Evolutionary conservation across 2,797 vertebrate genomes (phyloP).

Genomic region (Sternotherus odoratus): DNA sequence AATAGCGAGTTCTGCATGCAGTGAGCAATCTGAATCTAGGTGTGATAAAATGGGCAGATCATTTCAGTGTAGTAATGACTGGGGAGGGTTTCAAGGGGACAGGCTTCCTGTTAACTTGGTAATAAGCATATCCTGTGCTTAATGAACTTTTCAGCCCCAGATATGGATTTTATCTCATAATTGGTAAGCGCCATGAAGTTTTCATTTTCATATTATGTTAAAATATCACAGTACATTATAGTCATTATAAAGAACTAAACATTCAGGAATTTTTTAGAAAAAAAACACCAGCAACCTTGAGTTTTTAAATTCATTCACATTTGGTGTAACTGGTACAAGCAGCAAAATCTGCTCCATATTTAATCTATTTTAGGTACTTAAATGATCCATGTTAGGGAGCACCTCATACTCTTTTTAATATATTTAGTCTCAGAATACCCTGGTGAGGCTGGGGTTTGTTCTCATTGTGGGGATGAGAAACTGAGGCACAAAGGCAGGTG

Average conservation of each 20-base stretch:
- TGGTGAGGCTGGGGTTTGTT: not conserved
- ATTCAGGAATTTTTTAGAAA: not conserved
- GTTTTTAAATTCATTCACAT: not conserved
- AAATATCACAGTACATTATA: constrained; percentile 9
- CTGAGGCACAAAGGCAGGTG: not conserved
- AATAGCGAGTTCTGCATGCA: not conserved
- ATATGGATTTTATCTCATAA: constrained; percentile 20
- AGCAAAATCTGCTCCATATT: not conserved
- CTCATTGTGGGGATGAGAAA: not conserved
- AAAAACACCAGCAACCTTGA: constrained; percentile 15
- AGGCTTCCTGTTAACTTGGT: constrained; percentile 34
- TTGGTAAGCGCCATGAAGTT: constrained; percentile 42
- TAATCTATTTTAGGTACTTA: not conserved
- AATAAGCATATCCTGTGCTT: not conserved
- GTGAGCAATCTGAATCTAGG: not conserved
- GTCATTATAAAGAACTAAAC: constrained; percentile 53
- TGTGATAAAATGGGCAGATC: not conserved
- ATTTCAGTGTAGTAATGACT: not conserved
- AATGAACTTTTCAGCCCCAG: constrained; percentile 5
- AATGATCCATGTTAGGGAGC: not conserved
- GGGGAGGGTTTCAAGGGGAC: not conserved
- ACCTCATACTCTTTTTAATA: not conserved
- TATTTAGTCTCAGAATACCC: not conserved
- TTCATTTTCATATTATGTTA: constrained; percentile 62
- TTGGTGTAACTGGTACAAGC: not conserved